phyloP scores from a whole-genome alignment of 2,797 vertebrate genomes.

The Falco berigora region DNA sequence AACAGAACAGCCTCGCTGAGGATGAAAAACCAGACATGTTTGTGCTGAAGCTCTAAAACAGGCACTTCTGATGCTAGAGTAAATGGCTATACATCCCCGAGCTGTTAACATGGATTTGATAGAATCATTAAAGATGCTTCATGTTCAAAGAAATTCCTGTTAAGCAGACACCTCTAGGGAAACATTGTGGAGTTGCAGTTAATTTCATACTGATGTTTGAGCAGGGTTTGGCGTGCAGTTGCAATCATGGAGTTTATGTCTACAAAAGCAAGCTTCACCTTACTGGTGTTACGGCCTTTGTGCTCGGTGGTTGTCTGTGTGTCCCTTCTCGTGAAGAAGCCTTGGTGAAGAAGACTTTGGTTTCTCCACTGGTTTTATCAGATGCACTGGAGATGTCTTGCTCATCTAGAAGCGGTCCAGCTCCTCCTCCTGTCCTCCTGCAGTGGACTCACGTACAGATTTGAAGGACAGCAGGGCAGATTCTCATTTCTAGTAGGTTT shows the following conservation, averaged over 20 bases:
- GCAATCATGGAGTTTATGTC: background rate
- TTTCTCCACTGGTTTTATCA: background rate
- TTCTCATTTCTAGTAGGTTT: background rate
- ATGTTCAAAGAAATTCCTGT: background rate
- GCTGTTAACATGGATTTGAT: background rate
- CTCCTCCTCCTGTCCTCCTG: background rate
- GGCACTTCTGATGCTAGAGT: background rate
- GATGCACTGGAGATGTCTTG: background rate
- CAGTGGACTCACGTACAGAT: background rate
- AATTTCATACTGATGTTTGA: background rate
- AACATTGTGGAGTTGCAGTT: background rate
- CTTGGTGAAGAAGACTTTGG: background rate
- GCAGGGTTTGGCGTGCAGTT: background rate
- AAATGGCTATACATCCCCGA: background rate
- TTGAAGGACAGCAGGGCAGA: background rate
- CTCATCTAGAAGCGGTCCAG: background rate
- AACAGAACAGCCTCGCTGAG: background rate
- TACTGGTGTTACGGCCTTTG: background rate
- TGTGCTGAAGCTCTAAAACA: background rate
- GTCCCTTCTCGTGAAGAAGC: background rate
- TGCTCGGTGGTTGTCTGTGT: fast-evolving
- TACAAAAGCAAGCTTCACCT: background rate
- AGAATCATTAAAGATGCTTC: background rate
- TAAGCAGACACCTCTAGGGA: background rate
- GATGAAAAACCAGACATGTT: background rate